Percentiles rank a stretch among this genome's conserved stretches.
Conservation (phyloP, 2,888 invertebrate genomes). For the Oscheius sp. region DNA sequence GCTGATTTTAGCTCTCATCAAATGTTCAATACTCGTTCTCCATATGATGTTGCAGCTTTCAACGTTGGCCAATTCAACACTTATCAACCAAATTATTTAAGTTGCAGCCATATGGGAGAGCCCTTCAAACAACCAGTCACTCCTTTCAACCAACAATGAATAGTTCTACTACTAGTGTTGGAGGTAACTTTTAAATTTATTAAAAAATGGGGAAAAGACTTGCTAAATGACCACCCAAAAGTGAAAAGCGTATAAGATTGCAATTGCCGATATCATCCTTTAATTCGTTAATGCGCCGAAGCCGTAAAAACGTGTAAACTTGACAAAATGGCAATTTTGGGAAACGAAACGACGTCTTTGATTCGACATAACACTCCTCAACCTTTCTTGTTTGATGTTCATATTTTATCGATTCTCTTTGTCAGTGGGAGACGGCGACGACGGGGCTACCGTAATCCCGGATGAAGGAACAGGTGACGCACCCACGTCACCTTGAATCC, state of each 20-base stretch:
- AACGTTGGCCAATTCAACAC: too few relatives aligned
- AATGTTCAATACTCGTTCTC: conserved; percentile 60
- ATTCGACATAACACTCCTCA: neutral
- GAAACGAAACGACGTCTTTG: neutral
- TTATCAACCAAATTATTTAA: too few relatives aligned
- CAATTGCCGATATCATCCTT: neutral
- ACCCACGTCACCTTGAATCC: conserved; percentile 23
- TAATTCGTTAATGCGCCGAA: conserved; percentile 10
- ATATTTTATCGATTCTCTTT: neutral
- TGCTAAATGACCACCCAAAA: too few relatives aligned
- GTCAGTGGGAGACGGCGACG: neutral
- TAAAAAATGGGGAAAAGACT: neutral
- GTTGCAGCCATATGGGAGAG: conserved; percentile 56
- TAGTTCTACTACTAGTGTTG: conserved; percentile 50
- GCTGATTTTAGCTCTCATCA: conserved; percentile 59
- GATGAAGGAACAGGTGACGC: conserved; percentile 19
- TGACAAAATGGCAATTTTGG: neutral
- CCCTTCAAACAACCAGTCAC: conserved; percentile 48
- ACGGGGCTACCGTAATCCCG: conserved; percentile 22
- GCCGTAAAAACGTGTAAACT: conserved; percentile 3
- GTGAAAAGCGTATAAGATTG: too few relatives aligned
- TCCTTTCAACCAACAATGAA: conserved; percentile 58
- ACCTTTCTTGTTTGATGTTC: neutral
- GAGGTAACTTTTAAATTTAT: conserved; percentile 39
- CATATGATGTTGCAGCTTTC: conserved; percentile 62